Percentiles rank a stretch among this genome's conserved stretches.
Evolutionary conservation across 2,888 invertebrate species (phyloP).

Genomic region (Mythimna loreyi): DNA sequence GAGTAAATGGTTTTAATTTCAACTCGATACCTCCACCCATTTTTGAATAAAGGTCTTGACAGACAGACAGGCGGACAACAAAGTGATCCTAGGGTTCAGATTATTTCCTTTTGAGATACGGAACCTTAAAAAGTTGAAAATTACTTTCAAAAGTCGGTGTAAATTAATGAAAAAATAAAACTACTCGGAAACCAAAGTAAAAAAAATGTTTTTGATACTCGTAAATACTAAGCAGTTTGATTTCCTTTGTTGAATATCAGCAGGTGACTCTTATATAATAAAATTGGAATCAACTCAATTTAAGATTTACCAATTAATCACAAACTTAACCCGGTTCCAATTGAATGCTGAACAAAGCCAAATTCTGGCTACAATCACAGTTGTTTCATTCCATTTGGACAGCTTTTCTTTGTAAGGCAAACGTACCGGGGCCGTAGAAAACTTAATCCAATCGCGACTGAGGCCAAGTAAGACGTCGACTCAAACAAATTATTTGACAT

Average conservation of each 20-base stretch:
- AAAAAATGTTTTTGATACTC: no score
- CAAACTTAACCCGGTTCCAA: slow-evolving; percentile 48
- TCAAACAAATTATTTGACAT: slow-evolving; percentile 91
- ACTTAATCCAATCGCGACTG: slow-evolving; percentile 87
- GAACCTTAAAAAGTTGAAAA: no score
- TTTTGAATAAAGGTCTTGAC: no score
- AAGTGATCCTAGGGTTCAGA: no score
- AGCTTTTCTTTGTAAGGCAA: slow-evolving; percentile 81
- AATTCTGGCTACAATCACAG: slow-evolving; percentile 45
- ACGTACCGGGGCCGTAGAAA: slow-evolving; percentile 78
- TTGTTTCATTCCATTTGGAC: slow-evolving; percentile 73
- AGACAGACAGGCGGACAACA: no score
- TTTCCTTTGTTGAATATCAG: neutral
- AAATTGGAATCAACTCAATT: slow-evolving; percentile 10
- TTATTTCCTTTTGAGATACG: no score
- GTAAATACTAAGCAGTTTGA: neutral
- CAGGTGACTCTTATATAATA: neutral
- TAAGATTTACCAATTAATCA: slow-evolving; percentile 43
- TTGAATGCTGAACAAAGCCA: slow-evolving; percentile 53
- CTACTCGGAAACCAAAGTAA: no score
- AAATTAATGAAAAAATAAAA: no score
- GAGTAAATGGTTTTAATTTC: no score
- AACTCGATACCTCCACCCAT: no score
- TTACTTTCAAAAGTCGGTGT: no score
- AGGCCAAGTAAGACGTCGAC: slow-evolving; percentile 86